phyloP scores from a whole-genome alignment of 2,797 vertebrate genomes.

The Pteropus rufus region DNA sequence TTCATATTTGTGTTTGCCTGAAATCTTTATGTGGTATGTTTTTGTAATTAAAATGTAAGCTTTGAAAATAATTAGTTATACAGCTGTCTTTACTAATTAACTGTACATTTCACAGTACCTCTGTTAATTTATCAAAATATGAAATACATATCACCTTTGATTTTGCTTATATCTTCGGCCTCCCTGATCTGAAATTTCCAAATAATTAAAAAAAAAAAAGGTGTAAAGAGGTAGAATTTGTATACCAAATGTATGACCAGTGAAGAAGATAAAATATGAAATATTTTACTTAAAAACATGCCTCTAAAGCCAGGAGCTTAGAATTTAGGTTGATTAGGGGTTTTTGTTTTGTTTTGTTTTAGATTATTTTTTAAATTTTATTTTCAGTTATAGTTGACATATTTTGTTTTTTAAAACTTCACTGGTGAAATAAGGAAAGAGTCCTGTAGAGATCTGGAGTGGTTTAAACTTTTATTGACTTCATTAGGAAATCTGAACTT shows the following conservation, averaged over 20 bases:
- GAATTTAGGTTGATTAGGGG: background rate
- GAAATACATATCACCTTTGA: background rate
- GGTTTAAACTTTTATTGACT: background rate
- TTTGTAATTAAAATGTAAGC: slow-evolving; percentile 13
- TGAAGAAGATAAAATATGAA: background rate
- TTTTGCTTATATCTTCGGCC: background rate
- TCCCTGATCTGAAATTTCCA: slow-evolving; percentile 27
- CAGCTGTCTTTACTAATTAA: background rate
- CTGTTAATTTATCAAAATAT: background rate
- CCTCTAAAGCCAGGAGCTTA: slow-evolving; percentile 1
- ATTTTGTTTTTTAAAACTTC: background rate
- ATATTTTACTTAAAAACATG: background rate
- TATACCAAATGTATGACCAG: background rate
- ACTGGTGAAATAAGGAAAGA: background rate
- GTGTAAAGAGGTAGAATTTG: background rate
- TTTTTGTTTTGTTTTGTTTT: background rate
- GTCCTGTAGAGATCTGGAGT: background rate
- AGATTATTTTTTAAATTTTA: background rate
- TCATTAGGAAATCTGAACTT: background rate
- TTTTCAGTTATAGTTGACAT: background rate
- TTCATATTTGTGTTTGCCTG: background rate
- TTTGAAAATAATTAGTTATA: background rate
- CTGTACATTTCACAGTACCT: background rate
- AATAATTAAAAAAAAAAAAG: background rate
- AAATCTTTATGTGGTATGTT: background rate